Base-by-base conservation (phyloP, 92 coral and sea anemone species). In the Umimayanthus kanabou region DNA sequence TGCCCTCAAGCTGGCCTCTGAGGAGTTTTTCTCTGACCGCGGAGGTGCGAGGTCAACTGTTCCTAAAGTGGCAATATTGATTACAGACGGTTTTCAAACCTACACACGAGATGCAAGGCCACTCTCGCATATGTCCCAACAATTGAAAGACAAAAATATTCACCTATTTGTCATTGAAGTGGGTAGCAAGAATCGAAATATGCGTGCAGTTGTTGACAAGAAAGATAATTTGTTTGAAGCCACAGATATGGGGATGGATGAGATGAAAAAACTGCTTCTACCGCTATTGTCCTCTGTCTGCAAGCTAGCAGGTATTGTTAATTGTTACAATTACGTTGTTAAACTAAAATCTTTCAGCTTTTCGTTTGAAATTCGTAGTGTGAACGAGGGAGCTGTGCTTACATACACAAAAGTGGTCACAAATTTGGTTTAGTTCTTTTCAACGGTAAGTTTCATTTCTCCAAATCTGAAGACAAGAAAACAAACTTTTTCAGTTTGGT, bases 21-120 rank as follows among this genome's bases (percentile, higher is more conserved):
- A 89, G n/a, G 89, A 85, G 18, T 70, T 95, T 28, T 93, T 95
- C 43, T 82, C 94, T 0, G 69, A 15, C 4, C 85, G 91, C 7
- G 96, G 96, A 18, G 96, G 95, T 10, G 81, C 90, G 39, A 86
- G 98, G 49, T 25, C 78, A 37, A 95, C 78, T 25, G 43, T 91
- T 20, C 93, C 91, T 4, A 96, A 90, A 73, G 88, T 91, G 37
- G 94, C 94, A 73, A 88, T 96, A 6, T 86, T 96, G 18, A 88
- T 96, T n/a, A 93, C 99, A 15, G 99, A 96, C 67, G 99, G 99
- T 4, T 82, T 87, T 66, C 96, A 96, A 64, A 93, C 88, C 69
- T 92, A 73, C 14, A 92, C 90, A 28, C 87, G 91, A 25, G 91
- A 85, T 30, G 85, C 87, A 29, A 85, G 82, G 4, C 69, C 91